Evolutionary conservation across 2,888 invertebrate species (phyloP).

Genomic region (Calameuta filiformis): DNA sequence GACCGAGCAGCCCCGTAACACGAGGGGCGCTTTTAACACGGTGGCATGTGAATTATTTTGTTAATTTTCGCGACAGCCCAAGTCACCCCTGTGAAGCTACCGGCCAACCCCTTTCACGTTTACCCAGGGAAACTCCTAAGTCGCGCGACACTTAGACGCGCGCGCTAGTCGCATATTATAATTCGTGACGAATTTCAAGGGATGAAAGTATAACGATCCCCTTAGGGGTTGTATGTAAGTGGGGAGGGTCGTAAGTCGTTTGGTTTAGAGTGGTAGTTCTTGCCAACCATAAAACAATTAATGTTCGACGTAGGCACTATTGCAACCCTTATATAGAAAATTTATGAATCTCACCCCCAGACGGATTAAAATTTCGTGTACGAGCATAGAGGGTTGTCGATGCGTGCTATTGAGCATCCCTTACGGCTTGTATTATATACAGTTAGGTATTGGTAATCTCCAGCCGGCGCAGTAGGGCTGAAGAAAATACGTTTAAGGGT

Average conservation of each 20-base stretch:
- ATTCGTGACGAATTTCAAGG: conserved; percentile 1
- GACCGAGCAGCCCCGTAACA: conserved; percentile 1
- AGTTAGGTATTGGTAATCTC: not conserved
- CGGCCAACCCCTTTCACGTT: not conserved
- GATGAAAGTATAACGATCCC: conserved; percentile 14
- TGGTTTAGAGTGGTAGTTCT: not conserved
- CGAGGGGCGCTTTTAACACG: conserved; percentile 17
- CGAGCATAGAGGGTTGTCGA: not conserved
- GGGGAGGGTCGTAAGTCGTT: not conserved
- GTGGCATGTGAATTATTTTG: conserved; percentile 44
- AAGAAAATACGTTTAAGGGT: not conserved
- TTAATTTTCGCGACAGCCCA: conserved; percentile 32
- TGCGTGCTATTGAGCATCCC: not conserved
- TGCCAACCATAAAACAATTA: not conserved
- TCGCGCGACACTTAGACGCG: not conserved
- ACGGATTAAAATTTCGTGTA: no score
- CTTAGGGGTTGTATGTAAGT: not conserved
- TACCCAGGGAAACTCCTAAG: not conserved
- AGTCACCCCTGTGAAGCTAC: conserved; percentile 5
- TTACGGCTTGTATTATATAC: not conserved
- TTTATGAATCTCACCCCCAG: not conserved
- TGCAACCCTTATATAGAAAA: not conserved
- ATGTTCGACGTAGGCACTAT: not conserved
- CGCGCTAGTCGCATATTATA: not conserved
- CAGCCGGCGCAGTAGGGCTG: not conserved